A percentile compares a stretch with the other conserved stretches of the same genome.
Evolutionary conservation across 2,888 invertebrate species (phyloP).

Genomic region (Tiphia femorata): DNA sequence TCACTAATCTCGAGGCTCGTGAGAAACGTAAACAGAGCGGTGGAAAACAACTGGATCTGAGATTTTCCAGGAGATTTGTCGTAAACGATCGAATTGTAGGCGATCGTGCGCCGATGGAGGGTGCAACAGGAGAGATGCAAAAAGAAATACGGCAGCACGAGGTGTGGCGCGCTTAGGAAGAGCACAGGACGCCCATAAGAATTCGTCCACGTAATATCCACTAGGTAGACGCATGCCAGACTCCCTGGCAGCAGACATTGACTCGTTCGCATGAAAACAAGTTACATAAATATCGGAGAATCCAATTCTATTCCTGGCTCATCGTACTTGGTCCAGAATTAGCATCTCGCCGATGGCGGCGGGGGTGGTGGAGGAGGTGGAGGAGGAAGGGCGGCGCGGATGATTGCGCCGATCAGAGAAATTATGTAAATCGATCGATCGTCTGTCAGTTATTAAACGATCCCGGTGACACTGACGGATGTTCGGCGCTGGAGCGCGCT

Average conservation of each 20-base stretch:
- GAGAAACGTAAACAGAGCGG: too few species aligned
- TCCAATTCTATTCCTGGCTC: slow-evolving; percentile 21
- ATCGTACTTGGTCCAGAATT: slow-evolving; percentile 13
- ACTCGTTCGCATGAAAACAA: slow-evolving; percentile 21
- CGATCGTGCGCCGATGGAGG: too few species aligned
- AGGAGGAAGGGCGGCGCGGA: slow-evolving; percentile 4
- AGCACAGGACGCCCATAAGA: too few species aligned
- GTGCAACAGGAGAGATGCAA: too few species aligned
- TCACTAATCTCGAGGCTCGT: too few species aligned
- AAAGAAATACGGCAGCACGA: too few species aligned
- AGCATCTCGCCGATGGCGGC: slow-evolving; percentile 8
- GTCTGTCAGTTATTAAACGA: neutral
- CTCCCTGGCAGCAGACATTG: slow-evolving; percentile 12
- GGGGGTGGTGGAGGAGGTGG: slow-evolving; percentile 9
- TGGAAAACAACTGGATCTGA: too few species aligned
- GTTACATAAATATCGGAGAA: slow-evolving; percentile 22
- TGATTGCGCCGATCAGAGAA: neutral
- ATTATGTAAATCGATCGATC: neutral
- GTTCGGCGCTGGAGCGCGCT: too few species aligned
- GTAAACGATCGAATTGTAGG: too few species aligned
- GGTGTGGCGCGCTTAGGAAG: too few species aligned
- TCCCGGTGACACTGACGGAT: neutral
- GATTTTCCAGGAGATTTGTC: too few species aligned
- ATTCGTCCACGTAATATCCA: slow-evolving; percentile 14
- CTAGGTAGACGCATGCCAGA: slow-evolving; percentile 22